These are phyloP conservation scores for Eilema caniola DNA, from an alignment of 2,888 invertebrate species.

Conservation along the genomic window DNA sequence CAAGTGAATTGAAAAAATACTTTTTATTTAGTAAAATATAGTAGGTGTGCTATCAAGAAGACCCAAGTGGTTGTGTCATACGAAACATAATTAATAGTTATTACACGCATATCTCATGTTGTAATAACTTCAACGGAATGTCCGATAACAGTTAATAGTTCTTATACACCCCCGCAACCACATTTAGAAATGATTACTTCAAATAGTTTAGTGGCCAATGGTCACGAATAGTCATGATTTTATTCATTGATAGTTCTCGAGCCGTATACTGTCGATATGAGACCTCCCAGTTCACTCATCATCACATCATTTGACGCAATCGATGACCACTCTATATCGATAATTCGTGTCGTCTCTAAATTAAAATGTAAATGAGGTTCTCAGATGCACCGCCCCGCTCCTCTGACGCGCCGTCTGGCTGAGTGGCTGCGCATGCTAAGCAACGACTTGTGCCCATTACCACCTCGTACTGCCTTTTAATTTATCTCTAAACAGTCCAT, in stretches of 20 bases:
- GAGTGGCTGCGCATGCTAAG: constrained; percentile 7
- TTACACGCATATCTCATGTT: not conserved
- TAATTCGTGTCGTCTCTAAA: constrained; percentile 32
- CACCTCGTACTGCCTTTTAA: constrained; percentile 15
- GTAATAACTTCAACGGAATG: constrained; percentile 6
- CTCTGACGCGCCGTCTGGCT: not conserved
- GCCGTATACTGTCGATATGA: constrained; percentile 4
- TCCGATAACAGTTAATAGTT: constrained; percentile 2
- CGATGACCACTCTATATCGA: constrained; percentile 10
- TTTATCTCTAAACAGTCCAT: constrained; percentile 11
- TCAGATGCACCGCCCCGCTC: constrained; percentile 16
- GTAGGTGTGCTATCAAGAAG: not conserved
- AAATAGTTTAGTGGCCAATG: constrained; percentile 8
- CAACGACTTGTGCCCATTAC: constrained; percentile 6
- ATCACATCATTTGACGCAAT: constrained; percentile 17
- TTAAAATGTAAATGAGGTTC: constrained; percentile 50
- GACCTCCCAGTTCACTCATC: constrained; percentile 26
- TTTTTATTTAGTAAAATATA: not conserved
- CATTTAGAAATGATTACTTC: not conserved
- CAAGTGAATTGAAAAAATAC: no score
- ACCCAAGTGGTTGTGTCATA: not conserved
- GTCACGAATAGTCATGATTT: not conserved
- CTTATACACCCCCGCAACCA: constrained; percentile 16
- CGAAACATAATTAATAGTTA: not conserved
- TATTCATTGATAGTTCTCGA: constrained; percentile 9